These are phyloP conservation scores for Danaus chrysippus DNA, from an alignment of 2,888 invertebrate genomes.

Conservation along the genomic window DNA sequence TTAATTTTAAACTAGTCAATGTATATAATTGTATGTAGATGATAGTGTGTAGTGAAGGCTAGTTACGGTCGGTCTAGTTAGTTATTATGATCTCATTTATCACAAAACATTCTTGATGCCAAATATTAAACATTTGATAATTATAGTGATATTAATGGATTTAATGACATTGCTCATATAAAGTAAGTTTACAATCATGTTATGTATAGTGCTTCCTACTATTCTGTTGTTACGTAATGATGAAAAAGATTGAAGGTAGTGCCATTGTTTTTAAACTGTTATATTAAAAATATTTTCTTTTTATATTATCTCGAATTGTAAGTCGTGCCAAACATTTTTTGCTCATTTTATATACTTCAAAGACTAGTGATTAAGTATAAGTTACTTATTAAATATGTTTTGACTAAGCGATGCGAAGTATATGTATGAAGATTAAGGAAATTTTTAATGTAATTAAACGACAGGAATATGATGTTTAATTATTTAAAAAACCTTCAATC, in stretches of 20 bases:
- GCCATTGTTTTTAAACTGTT: slow-evolving; percentile 25
- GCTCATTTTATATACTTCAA: slow-evolving; percentile 30
- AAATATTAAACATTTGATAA: slow-evolving; percentile 24
- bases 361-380: slow-evolving; percentile 16
- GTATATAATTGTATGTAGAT: background rate
- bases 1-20: slow-evolving; percentile 6
- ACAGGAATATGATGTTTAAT: background rate
- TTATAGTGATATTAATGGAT: slow-evolving; percentile 2
- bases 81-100: slow-evolving; percentile 31
- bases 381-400: slow-evolving; percentile 2
- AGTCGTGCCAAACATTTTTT: slow-evolving; percentile 40
- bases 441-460: slow-evolving; percentile 3
- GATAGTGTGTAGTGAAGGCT: background rate
- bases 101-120: slow-evolving; percentile 26
- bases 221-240: slow-evolving; percentile 19
- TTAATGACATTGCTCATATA: slow-evolving; percentile 25
- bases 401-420: slow-evolving; percentile 18
- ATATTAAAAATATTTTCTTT: slow-evolving; percentile 4
- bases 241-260: slow-evolving; percentile 18
- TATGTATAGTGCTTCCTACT: slow-evolving; percentile 21
- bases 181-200: slow-evolving; percentile 9
- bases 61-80: slow-evolving; percentile 2
- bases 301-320: slow-evolving; percentile 32
- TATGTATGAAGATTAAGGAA: slow-evolving; percentile 12
- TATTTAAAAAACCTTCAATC: background rate